Evolutionary conservation across 2,888 invertebrate species (phyloP), one percentile per base, ranked within the genome.

Genomic region (Hoplodrina blanda): DNA sequence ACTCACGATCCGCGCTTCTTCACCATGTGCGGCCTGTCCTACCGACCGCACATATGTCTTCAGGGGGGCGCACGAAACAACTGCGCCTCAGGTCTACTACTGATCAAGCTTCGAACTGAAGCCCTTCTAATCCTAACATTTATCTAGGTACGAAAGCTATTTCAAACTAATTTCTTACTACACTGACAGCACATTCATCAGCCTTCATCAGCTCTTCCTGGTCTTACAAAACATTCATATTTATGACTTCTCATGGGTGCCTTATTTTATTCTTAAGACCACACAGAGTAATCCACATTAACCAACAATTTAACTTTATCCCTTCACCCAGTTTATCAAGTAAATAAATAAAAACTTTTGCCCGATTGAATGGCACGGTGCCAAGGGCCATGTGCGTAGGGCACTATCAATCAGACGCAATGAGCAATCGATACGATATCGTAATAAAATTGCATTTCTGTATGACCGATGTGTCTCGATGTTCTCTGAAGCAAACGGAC

Each of bases 391-490:
- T 77, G 71, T 73, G 76, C 52, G 71, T 76, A 76, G 59, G 60
- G 52, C 57, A 65, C 66, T 68, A 84, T 87, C 82, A 76, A 82
- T 87, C 87, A 85, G 73, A 68, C 67, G 60, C 78, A 82, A 79
- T 78, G 78, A 78, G 50, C 74, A 73, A 85, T 81, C 72, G 81
- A 69, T 69, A 70, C 73, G 62, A 73, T 67, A 81, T 78, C 77
- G 76, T 78, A 83, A 80, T 80, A 82, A 86, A 82, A 84, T 76
- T 80, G 79, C 75, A 80, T 81, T 78, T 62, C 56, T 66, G 60
- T 71, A 82, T 84, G 84, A 82, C 74, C 75, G 68, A 80, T 85
- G 74, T 65, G 59, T 78, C 62, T 70, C 50, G 49, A 64, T 49
- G 30, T 53, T 52, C 41, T 61, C 55, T 41, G 33, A n/a, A 41